Percentiles rank a stretch among this genome's conserved stretches.
Evolutionary conservation across 2,888 invertebrate genomes (phyloP).

Genomic region (Lepidochrysops patricia): DNA sequence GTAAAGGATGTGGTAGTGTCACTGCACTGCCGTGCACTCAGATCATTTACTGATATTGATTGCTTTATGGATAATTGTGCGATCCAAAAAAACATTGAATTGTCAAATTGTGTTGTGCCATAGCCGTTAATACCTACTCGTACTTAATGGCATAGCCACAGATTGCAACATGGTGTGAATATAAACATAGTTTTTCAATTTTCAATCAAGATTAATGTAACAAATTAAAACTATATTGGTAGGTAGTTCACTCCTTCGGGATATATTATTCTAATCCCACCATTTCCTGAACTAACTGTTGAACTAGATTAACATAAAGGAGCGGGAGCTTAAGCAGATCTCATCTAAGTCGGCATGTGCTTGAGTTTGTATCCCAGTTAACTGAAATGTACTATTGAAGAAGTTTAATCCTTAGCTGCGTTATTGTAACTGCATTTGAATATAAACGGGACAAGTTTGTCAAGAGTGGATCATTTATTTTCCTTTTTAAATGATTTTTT

Average conservation of each 20-base stretch:
- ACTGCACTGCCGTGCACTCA: too few relatives aligned
- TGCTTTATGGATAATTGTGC: too few relatives aligned
- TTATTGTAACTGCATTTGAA: conserved; percentile 11
- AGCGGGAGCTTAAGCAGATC: conserved; percentile 15
- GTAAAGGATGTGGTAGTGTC: too few relatives aligned
- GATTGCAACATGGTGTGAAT: too few relatives aligned
- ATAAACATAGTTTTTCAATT: background rate
- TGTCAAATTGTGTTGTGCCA: too few relatives aligned
- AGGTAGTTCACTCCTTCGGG: conserved; percentile 8
- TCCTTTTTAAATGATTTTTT: background rate
- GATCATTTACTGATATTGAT: too few relatives aligned
- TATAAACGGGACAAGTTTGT: background rate
- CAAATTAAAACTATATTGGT: background rate
- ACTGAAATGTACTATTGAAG: conserved; percentile 15
- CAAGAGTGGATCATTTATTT: background rate
- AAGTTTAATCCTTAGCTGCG: conserved; percentile 13
- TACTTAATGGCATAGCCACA: too few relatives aligned
- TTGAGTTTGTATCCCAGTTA: conserved; percentile 16
- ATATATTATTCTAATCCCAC: conserved; percentile 14
- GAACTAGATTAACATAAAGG: conserved; percentile 17
- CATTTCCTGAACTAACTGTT: conserved; percentile 17
- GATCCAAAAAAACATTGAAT: too few relatives aligned
- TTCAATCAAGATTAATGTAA: background rate
- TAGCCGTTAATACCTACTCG: too few relatives aligned
- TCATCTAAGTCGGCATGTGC: conserved; percentile 16